Evolutionary conservation across 2,113 vertebrate species (phyloP).

Genomic region (Lonchura striata): DNA sequence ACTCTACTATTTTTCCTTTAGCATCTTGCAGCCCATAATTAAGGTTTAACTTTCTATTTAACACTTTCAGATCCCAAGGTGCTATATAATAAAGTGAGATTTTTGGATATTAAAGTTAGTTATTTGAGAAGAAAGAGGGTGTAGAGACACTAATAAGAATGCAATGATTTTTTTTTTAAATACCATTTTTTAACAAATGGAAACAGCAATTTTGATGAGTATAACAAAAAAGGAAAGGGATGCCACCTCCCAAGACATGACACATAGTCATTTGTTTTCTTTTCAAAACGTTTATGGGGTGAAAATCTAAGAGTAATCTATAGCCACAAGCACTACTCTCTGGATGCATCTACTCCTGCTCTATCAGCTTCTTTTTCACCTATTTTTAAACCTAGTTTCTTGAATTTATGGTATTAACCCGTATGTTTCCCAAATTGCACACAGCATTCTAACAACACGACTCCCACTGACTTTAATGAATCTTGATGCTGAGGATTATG

Average conservation of each 20-base stretch:
- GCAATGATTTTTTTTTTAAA: not conserved
- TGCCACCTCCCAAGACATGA: not conserved
- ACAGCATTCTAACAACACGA: not conserved
- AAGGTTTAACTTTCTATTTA: constrained; percentile 58
- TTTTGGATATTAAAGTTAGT: constrained; percentile 36
- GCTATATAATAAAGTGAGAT: not conserved
- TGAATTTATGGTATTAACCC: constrained; percentile 41
- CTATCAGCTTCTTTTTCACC: not conserved
- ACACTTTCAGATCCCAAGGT: constrained; percentile 31
- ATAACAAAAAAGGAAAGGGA: not conserved
- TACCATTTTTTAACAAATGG: constrained; percentile 15
- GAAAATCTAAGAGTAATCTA: constrained; percentile 16
- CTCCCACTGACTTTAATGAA: constrained; percentile 45
- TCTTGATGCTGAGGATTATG: constrained; percentile 38
- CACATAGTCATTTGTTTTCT: constrained; percentile 34
- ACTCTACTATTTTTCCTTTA: constrained; percentile 43
- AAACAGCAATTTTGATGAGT: constrained; percentile 27
- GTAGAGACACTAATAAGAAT: not conserved
- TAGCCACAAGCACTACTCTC: constrained; percentile 22
- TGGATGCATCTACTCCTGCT: not conserved
- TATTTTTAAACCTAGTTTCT: not conserved
- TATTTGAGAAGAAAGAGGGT: constrained; percentile 30
- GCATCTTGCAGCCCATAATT: constrained; percentile 52
- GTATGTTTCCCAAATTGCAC: not conserved
- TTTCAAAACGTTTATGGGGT: constrained; percentile 25